Percentiles rank a stretch among this genome's conserved stretches.
Evolutionary conservation across 2,888 invertebrate genomes (phyloP).

Genomic region (Trichogramma dendrolimi): DNA sequence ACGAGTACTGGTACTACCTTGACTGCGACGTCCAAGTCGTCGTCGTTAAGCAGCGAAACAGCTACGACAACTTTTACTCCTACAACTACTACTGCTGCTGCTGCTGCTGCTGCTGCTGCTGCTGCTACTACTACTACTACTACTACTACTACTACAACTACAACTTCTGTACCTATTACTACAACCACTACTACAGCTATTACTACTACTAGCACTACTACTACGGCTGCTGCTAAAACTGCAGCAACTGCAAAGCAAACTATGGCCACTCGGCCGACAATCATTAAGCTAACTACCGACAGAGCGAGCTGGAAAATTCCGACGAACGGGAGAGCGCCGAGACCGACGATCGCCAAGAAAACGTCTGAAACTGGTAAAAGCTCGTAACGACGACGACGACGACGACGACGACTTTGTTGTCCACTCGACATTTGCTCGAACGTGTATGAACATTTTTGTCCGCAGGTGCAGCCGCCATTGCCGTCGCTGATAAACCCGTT

Average conservation of each 20-base stretch:
- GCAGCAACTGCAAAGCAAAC: conserved; percentile 9
- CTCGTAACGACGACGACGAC: background rate
- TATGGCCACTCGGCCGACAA: conserved; percentile 36
- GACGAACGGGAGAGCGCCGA: conserved; percentile 30
- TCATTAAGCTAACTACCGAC: conserved; percentile 32
- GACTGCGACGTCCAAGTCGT: background rate
- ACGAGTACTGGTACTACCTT: too few species aligned
- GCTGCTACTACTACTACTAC: conserved; percentile 4
- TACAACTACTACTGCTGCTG: conserved; percentile 17
- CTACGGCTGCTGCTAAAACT: conserved; percentile 10
- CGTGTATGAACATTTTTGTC: background rate
- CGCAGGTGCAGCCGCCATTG: background rate
- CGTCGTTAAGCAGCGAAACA: background rate
- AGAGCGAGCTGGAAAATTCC: too few species aligned
- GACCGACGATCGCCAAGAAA: conserved; percentile 9
- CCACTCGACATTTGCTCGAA: too few species aligned
- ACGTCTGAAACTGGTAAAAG: background rate
- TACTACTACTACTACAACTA: conserved; percentile 22
- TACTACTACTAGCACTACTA: conserved; percentile 22
- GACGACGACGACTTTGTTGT: conserved; percentile 11
- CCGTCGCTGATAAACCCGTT: too few species aligned
- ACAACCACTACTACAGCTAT: background rate
- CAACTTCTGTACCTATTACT: conserved; percentile 37
- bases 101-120: conserved; percentile 12
- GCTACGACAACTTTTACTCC: background rate